Percentiles rank a stretch among this genome's conserved stretches.
Evolutionary conservation across 37 sponge, comb jelly and placozoan species (phyloP).

Genomic region (Eunapius fragilis): DNA sequence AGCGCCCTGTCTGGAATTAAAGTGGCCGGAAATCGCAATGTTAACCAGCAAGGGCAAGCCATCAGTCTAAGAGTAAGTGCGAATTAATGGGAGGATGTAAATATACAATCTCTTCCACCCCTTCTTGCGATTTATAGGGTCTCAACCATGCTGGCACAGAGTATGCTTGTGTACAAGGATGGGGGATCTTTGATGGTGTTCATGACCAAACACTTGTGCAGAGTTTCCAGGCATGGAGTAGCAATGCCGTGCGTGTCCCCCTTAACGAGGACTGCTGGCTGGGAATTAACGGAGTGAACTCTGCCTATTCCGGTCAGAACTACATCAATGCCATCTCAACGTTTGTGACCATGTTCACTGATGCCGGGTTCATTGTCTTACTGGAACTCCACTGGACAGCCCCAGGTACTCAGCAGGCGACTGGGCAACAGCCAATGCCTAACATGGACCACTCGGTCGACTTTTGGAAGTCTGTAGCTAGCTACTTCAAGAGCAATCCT

Average conservation of each 20-base stretch:
- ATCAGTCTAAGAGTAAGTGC: conserved; percentile 6
- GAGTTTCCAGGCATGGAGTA: conserved; percentile 19
- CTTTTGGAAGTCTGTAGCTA: conserved; percentile 40
- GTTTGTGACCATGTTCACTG: conserved; percentile 23
- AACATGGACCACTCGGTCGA: conserved; percentile 31
- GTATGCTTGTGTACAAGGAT: conserved; percentile 24
- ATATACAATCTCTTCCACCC: too few relatives aligned
- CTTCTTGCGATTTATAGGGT: conserved; percentile 6
- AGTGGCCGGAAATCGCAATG: conserved; percentile 1
- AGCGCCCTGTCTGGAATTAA: conserved; percentile 1
- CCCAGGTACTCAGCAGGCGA: conserved; percentile 18
- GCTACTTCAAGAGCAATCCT: conserved; percentile 6
- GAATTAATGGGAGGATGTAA: too few relatives aligned
- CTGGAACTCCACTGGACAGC: conserved; percentile 46
- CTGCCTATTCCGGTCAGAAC: conserved; percentile 23
- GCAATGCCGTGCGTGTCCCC: conserved; percentile 26
- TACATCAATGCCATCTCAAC: background rate
- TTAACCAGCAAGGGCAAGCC: background rate
- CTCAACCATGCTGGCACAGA: conserved; percentile 40
- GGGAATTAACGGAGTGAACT: conserved; percentile 31
- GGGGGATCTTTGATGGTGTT: conserved; percentile 29
- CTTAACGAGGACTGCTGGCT: conserved; percentile 50
- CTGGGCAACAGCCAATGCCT: conserved; percentile 32
- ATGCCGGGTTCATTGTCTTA: conserved; percentile 24
- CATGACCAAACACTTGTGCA: conserved; percentile 6